Base-by-base conservation (phyloP, 2,797 vertebrate genomes). In the Corythornis leucogaster region DNA sequence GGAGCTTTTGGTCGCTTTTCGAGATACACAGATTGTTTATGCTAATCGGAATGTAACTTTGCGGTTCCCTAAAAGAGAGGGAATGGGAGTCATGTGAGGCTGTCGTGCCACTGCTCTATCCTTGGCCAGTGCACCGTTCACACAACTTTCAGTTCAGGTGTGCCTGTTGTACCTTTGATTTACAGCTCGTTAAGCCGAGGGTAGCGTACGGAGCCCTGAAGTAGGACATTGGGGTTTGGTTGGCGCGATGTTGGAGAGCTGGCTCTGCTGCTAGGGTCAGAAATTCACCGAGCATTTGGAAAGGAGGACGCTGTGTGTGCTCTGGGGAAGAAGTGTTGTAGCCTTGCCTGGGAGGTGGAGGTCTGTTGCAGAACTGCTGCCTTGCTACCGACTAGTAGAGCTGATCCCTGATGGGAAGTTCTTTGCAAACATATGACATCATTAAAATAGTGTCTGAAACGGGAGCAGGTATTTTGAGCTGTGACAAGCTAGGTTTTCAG, bases 211-310 rank as follows among this genome's bases (percentile, higher is more conserved):
- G 54, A 62, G 82, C 83, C 81, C 93, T 89, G 92, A 95, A 86
- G 92, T 42, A 88, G 93, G 93, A 77, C 88, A 6, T 70, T 67
- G 28, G 43, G 46, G 25, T 48, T 75, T 45, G 80, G 51, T 61
- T 61, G 85, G 31, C 16, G 45, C 54, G 1, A 62, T 63, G 2
- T 80, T 86, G 80, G 50, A 18, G 48, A n/a, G 79, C 6, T 55
- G 25, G 42, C 24, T 40, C 26, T 46, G 12, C 48, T 50, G 63
- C 58, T 57, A 58, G 62, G 55, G 57, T 3, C 35, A 31, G 2
- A 12, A 53, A 46, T 33, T 30, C 28, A 16, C 15, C 1, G 4
- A 45, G 16, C 9, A 1, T 45, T 59, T 55, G 8, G 67, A 22
- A 75, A 33, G 21, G 17, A 64, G 11, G 24, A 38, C 76, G 26